Evolutionary conservation across 1,140 invertebrate species (phyloP).

Genomic region (Aradophagus sp.): DNA sequence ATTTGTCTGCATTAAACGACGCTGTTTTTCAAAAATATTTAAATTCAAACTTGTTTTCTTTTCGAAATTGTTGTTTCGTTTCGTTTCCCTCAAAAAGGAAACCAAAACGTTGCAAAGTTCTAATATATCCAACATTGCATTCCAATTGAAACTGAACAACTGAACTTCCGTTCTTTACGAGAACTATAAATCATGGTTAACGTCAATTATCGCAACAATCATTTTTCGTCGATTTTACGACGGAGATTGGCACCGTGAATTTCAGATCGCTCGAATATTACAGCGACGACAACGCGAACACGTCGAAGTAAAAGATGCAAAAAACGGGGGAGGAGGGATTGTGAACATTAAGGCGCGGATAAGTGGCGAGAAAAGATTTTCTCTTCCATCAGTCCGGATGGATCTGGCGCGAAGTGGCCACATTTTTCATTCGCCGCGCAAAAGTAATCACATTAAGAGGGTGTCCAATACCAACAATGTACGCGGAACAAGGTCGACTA

Average conservation of each 20-base stretch:
- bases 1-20: no score
- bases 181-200: conserved; percentile 20
- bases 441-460: conserved; percentile 27
- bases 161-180: conserved; percentile 9
- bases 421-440: conserved; percentile 19
- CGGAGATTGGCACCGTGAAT: not conserved
- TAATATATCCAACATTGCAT: conserved; percentile 42
- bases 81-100: no score
- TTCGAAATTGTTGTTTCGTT: no score
- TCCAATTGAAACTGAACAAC: conserved; percentile 1
- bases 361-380: no score
- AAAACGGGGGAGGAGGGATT: conserved; percentile 4
- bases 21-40: no score
- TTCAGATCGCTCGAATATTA: no score
- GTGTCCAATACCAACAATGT: conserved; percentile 11
- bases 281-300: not conserved
- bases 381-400: no score
- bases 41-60: no score
- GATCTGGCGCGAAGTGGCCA: conserved; percentile 10
- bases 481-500: not conserved
- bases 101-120: no score
- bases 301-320: conserved; percentile 1
- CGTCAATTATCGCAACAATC: conserved; percentile 21
- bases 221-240: conserved; percentile 16
- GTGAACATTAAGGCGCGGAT: no score